phyloP scores from a whole-genome alignment of 1,140 invertebrate genomes.

The Palaemon carinicauda region DNA sequence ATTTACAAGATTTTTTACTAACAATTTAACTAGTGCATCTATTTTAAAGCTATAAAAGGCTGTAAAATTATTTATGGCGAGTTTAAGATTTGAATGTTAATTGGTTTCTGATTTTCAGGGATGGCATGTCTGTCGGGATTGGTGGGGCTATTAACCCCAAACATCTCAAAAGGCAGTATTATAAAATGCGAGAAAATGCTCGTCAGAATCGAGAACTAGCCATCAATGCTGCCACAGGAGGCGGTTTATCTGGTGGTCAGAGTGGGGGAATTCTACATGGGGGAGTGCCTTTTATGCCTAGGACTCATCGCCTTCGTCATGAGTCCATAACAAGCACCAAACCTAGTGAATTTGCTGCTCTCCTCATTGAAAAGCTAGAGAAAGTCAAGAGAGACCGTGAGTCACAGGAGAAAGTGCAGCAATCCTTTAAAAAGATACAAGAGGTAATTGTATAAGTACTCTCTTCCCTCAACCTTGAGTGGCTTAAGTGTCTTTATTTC shows the following conservation, averaged over 20 bases:
- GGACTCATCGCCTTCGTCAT: slow-evolving; percentile 20
- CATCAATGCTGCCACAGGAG: not conserved
- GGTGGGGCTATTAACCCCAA: slow-evolving; percentile 24
- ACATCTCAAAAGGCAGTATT: slow-evolving; percentile 41
- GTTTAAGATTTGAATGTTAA: not conserved
- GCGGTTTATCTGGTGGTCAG: not conserved
- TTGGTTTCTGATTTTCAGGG: not conserved
- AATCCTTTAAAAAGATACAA: slow-evolving; percentile 41
- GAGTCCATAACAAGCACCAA: slow-evolving; percentile 30
- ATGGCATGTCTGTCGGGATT: slow-evolving; percentile 35
- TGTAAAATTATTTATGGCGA: too few species aligned
- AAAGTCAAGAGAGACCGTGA: slow-evolving; percentile 46
- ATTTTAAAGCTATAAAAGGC: too few species aligned
- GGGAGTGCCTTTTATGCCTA: slow-evolving; percentile 28
- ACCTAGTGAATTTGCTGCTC: slow-evolving; percentile 36
- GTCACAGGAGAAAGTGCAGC: slow-evolving; percentile 43
- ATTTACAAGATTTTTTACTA: too few species aligned
- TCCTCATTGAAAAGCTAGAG: slow-evolving; percentile 38
- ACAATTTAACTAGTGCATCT: too few species aligned
- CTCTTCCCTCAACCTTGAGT: not conserved
- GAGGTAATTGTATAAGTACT: not conserved
- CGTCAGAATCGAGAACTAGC: slow-evolving; percentile 29
- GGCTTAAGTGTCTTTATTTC: not conserved
- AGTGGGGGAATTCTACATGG: slow-evolving; percentile 16
- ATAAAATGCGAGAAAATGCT: slow-evolving; percentile 46